phyloP scores from a whole-genome alignment of 2,888 invertebrate species.

The Napeogenes inachia region DNA sequence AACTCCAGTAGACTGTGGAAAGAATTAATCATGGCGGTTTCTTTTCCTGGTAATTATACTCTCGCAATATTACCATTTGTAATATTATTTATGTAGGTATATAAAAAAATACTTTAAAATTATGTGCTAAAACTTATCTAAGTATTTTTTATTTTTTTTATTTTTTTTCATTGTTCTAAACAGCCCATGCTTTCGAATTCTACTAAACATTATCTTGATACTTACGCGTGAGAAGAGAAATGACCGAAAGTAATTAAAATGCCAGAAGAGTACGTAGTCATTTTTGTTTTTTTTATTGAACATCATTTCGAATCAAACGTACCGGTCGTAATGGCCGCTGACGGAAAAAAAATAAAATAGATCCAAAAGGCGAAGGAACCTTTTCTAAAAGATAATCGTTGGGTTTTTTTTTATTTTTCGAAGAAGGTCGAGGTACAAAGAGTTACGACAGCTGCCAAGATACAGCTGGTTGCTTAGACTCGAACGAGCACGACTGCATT shows the following conservation, averaged over 20 bases:
- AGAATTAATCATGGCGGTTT: slow-evolving; percentile 27
- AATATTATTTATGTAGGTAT: slow-evolving; percentile 24
- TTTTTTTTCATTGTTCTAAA: no score
- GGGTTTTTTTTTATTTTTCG: slow-evolving; percentile 57
- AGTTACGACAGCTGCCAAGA: slow-evolving; percentile 60
- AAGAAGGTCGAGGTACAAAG: slow-evolving; percentile 60
- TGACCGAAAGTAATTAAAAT: slow-evolving; percentile 36
- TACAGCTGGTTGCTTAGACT: slow-evolving; percentile 57
- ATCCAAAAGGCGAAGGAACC: slow-evolving; percentile 50
- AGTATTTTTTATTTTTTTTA: neutral
- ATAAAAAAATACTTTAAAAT: no score
- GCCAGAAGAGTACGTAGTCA: slow-evolving; percentile 37
- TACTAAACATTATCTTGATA: slow-evolving; percentile 10
- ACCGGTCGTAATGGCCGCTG: slow-evolving; percentile 59
- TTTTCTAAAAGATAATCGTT: slow-evolving; percentile 68
- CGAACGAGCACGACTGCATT: slow-evolving; percentile 34
- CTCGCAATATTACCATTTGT: slow-evolving; percentile 25
- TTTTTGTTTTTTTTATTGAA: slow-evolving; percentile 45
- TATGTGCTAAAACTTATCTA: no score
- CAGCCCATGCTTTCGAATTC: slow-evolving; percentile 9
- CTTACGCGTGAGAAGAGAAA: slow-evolving; percentile 6
- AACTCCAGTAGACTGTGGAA: slow-evolving; percentile 13
- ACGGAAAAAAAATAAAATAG: slow-evolving; percentile 53
- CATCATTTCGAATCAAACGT: slow-evolving; percentile 52
- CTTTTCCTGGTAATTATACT: slow-evolving; percentile 32